phyloP scores from a whole-genome alignment of 2,113 vertebrate genomes.

The Vidua chalybeata region DNA sequence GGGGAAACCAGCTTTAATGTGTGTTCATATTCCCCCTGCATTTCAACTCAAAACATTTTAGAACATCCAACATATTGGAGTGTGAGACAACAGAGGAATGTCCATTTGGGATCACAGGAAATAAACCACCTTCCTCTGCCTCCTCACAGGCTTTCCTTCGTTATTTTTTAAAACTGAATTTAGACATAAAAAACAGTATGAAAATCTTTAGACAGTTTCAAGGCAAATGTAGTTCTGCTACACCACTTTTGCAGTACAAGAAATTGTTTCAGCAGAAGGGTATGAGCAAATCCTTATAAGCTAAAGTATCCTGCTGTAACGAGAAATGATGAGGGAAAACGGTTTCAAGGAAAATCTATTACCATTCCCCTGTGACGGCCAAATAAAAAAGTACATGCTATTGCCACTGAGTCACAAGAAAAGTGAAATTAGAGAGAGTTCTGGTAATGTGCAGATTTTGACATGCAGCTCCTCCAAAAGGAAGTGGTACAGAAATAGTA shows the following conservation, averaged over 20 bases:
- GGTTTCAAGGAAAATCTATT: constrained; percentile 69
- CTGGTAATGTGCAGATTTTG: constrained; percentile 34
- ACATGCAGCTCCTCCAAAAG: constrained; percentile 22
- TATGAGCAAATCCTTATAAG: constrained; percentile 37
- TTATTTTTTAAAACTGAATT: constrained; percentile 29
- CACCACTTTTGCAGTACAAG: neutral
- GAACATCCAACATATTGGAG: constrained; percentile 14
- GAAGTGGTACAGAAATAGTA: constrained; percentile 33
- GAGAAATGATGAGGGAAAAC: constrained; percentile 66
- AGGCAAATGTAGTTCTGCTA: neutral
- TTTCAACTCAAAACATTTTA: neutral
- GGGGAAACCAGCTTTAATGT: neutral
- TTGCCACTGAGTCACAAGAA: constrained; percentile 31
- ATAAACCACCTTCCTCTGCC: neutral
- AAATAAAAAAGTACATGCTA: constrained; percentile 63
- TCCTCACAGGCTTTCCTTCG: neutral
- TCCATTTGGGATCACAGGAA: constrained; percentile 26
- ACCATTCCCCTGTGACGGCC: constrained; percentile 46
- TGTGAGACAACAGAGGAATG: neutral
- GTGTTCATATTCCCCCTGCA: neutral
- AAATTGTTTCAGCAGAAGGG: constrained; percentile 36
- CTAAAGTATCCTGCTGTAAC: constrained; percentile 44
- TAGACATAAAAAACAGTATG: neutral
- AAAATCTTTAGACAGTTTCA: constrained; percentile 1
- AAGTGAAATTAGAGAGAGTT: constrained; percentile 43